Base-by-base conservation (phyloP, 2,113 vertebrate species). In the Pithys albifrons region DNA sequence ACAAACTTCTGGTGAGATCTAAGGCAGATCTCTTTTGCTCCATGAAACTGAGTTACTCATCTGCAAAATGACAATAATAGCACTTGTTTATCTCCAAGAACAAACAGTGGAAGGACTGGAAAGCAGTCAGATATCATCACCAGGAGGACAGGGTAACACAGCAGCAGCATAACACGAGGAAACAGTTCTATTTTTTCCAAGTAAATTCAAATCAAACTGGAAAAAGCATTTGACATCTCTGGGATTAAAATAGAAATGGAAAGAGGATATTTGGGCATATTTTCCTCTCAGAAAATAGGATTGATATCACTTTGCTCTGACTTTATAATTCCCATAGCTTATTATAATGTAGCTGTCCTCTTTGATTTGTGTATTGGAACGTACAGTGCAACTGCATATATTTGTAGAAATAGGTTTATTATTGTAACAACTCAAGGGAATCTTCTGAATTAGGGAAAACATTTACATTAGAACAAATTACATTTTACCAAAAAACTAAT, bases 391-490 rank as follows among this genome's bases (percentile, higher is more conserved):
- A 98, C 74, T 88, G 82, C 94, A 90, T 74, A 80, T 87, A 96
- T 96, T 97, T 54, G 58, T 62, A 95, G 95, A 95, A 97, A 97
- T 91, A 62, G n/a, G 70, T 86, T 97, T 98, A 96, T 98, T 96
- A 97, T 96, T 96, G 94, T 96, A 97, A 97, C 96, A 98, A 97
- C 97, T 98, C 97, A 61, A 97, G 98, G 97, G 98, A 98, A 97
- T 97, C 97, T 97, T 97, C 85, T 96, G 97, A 98, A 98, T 86
- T 97, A 96, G 94, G 93, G 85, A 97, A 98, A 98, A 98, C 96
- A 98, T 98, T 98, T 98, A 98, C 97, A 98, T 97, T 97, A 94
- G 95, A 98, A 97, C 97, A 98, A 98, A 98, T 98, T 97, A 97
- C 96, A 95, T 97, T 98, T 97, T 97, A 93, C 96, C 92, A 92